A percentile compares a stretch with the other conserved stretches of the same genome.
Conservation (phyloP, 2,888 invertebrate species). For the Strigamia crassipes region DNA sequence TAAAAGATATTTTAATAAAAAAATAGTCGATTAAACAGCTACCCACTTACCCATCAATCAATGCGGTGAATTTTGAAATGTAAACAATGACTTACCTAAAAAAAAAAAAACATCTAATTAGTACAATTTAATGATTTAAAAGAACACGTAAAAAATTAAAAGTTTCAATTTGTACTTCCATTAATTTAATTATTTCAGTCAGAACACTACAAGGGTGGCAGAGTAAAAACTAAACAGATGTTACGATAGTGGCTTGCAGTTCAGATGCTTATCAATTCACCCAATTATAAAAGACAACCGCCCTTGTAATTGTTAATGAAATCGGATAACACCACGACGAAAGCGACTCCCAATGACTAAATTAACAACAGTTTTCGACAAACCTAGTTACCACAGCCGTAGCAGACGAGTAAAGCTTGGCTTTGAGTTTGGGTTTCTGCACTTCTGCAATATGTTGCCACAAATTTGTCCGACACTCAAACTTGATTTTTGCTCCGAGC, state of each 20-base stretch:
- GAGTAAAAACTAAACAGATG: neutral
- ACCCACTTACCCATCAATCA: neutral
- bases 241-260: neutral
- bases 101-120: neutral
- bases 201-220: neutral
- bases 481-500: too few species aligned
- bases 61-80: neutral
- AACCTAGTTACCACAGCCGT: too few species aligned
- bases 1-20: neutral
- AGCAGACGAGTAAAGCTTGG: too few species aligned
- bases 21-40: neutral
- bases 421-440: too few species aligned
- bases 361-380: too few species aligned
- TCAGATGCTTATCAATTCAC: neutral
- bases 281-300: neutral
- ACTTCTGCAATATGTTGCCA: too few species aligned
- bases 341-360: too few species aligned
- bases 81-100: constrained; percentile 18
- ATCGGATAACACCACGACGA: too few species aligned
- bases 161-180: neutral
- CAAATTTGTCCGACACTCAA: too few species aligned
- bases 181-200: neutral
- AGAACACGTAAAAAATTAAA: neutral
- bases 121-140: neutral
- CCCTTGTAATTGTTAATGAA: too few species aligned